Base-by-base conservation (phyloP, 2,888 invertebrate genomes). In the Ashinkailepas kermadecensis region DNA sequence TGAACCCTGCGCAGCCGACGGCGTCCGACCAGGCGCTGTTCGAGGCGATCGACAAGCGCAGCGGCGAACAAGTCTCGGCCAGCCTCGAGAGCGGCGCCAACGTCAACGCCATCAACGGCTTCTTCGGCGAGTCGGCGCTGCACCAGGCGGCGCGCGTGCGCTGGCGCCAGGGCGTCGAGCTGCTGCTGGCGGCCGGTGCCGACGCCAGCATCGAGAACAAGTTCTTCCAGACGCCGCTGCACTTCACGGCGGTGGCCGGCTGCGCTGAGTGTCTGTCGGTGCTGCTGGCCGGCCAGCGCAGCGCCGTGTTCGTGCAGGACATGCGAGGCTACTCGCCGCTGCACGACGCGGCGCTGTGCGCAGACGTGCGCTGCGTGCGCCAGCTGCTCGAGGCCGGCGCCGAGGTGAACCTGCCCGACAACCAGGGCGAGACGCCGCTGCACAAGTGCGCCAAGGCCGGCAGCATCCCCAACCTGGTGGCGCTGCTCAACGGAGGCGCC, bases 361-460 rank as follows among this genome's bases (percentile, higher is more conserved):
- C 81, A n/a, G 82, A 81, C 25, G 82, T 80, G 65, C 81, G 82
- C 10, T 82, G 82, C 25, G 80, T 83, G 67, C 57, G 80, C 1
- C 39, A 82, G 56, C 86, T 91, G 0, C 85, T 90, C 7, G 87
- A 88, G 7, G 87, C 88, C 18, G 89, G 89, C 4, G 89, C 88
- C 0, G 87, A 87, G 3, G 87, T 89, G 1, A 87, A 87, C 4
- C 88, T 88, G 74, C 86, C 88, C n/a, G 89, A 91, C 84, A 86
- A 85, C 21, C 86, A 87, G n/a, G 90, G 90, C 1, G 86, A 87
- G 81, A 90, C 91, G 21, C 83, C 84, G 10, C 83, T 84, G 6
- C 90, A 90, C 85, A 87, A 90, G 81, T 92, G 92, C 7, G 90
- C 91, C 74, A 89, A 89, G 82, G 89, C 90, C 83, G 91, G 91